Evolutionary conservation across 2,113 vertebrate species (phyloP), one percentile per base, ranked within the genome.

Genomic region (Candoia aspera): DNA sequence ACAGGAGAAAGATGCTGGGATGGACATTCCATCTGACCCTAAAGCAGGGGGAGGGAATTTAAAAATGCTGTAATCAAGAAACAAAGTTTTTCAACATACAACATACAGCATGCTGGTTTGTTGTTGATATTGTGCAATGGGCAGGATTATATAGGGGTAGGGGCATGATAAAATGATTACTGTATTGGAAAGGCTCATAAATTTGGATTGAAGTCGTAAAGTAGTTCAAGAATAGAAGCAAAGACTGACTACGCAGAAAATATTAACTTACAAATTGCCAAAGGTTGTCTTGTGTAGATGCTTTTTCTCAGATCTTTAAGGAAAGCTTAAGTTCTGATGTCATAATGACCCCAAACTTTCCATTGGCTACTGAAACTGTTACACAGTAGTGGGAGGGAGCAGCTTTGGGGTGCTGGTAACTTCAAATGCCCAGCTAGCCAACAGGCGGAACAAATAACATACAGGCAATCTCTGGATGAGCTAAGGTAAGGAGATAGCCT

Each of bases 271-370:
- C 55, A 88, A 11, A 33, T 54, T 91, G 37, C 46, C 84, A 86
- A 91, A 87, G 29, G 29, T 62, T 21, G 24, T 53, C n/a, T 87
- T 91, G 26, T 57, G 53, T 42, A 37, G 21, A 29, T 62, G 60
- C 29, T 12, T n/a, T 42, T 23, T 33, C 12, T 29, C 46, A 84
- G 12, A 84, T 92, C 57, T 49, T 89, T 92, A 89, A 88, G 91
- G 42, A 92, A 88, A 92, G 55, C 64, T 84, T 62, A 89, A 37
- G 87, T 49, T 62, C 73, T 92, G 91, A 92, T 92, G 91, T 92
- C 91, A 92, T 58, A 92, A 92, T 92, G 55, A 62, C 87, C 29
- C 55, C 49, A 23, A 84, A 37, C 57, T 62, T 92, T 58, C 73
- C 57, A 92, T 92, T 92, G 91, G 87, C 91, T 89, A 46, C 23